Conservation (phyloP, 1,140 invertebrate genomes). For the Orchestia grillus region DNA sequence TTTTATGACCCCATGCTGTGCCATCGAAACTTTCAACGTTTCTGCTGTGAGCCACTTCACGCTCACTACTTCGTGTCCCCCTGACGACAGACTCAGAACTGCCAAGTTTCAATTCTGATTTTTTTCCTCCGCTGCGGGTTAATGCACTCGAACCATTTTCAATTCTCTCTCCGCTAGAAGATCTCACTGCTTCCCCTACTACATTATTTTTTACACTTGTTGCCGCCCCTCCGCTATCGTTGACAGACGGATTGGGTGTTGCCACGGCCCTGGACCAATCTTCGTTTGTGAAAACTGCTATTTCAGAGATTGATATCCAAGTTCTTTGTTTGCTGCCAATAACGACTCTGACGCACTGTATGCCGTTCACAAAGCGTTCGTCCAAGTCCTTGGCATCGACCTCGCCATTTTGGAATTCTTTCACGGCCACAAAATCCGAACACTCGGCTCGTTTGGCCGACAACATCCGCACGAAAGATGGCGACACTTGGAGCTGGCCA, state of each 20-base stretch:
- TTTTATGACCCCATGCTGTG: background rate
- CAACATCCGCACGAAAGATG: conserved; percentile 62
- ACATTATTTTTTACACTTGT: background rate
- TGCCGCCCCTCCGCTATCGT: background rate
- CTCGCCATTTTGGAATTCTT: conserved; percentile 64
- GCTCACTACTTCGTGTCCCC: background rate
- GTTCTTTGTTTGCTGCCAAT: conserved; percentile 65
- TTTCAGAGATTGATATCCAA: conserved; percentile 67
- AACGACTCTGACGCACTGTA: conserved; percentile 66
- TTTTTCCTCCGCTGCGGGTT: background rate
- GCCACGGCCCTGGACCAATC: too few relatives aligned
- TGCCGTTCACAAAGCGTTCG: conserved; percentile 60
- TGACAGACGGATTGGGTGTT: background rate
- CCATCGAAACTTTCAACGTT: background rate
- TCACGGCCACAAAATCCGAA: conserved; percentile 58
- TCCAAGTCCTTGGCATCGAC: conserved; percentile 60
- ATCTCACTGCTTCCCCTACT: background rate
- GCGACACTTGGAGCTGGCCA: conserved; percentile 63
- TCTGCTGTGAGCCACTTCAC: background rate
- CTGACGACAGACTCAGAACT: background rate
- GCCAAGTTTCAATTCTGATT: background rate
- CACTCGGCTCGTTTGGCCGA: conserved; percentile 62
- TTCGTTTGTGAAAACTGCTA: conserved; percentile 62
- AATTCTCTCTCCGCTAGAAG: background rate
- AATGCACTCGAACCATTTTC: background rate